Evolutionary conservation across 2,888 invertebrate species (phyloP).

Genomic region (Platycheirus rosarum): DNA sequence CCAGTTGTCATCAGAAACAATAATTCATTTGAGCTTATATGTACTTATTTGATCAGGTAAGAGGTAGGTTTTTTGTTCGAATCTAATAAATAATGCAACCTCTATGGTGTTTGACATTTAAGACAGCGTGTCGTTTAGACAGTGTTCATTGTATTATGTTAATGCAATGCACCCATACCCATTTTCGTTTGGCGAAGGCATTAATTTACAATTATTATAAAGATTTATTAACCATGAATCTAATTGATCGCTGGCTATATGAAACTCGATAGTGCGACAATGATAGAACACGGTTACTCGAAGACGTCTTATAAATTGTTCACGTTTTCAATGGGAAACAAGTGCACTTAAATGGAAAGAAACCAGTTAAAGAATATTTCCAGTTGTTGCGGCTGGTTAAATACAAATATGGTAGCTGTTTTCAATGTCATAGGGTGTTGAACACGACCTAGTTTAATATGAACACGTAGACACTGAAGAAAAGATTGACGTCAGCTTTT

Average conservation of each 20-base stretch:
- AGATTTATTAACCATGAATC: slow-evolving; percentile 53
- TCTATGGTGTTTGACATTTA: slow-evolving; percentile 49
- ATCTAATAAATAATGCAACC: slow-evolving; percentile 41
- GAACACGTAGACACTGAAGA: neutral
- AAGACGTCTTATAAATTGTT: neutral
- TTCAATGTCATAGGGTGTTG: slow-evolving; percentile 54
- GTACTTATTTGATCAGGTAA: slow-evolving; percentile 58
- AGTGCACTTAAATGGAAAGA: neutral
- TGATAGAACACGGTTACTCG: slow-evolving; percentile 33
- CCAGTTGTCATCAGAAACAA: slow-evolving; percentile 22
- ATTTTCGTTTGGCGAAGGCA: slow-evolving; percentile 41
- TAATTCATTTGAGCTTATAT: slow-evolving; percentile 40
- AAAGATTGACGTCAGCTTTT: slow-evolving; percentile 11
- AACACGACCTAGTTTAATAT: slow-evolving; percentile 24
- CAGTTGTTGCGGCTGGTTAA: slow-evolving; percentile 17
- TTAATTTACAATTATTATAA: slow-evolving; percentile 58
- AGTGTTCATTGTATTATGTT: slow-evolving; percentile 34
- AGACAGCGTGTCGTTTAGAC: slow-evolving; percentile 27
- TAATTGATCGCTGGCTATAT: slow-evolving; percentile 32
- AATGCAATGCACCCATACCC: slow-evolving; percentile 37
- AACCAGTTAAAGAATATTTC: slow-evolving; percentile 12
- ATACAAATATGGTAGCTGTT: slow-evolving; percentile 17
- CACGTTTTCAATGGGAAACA: neutral
- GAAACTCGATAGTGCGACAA: slow-evolving; percentile 36
- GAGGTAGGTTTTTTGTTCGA: slow-evolving; percentile 32